These are phyloP conservation scores for Zaprionus ghesquierei DNA, from an alignment of 1,140 invertebrate genomes.

Conservation along the genomic window DNA sequence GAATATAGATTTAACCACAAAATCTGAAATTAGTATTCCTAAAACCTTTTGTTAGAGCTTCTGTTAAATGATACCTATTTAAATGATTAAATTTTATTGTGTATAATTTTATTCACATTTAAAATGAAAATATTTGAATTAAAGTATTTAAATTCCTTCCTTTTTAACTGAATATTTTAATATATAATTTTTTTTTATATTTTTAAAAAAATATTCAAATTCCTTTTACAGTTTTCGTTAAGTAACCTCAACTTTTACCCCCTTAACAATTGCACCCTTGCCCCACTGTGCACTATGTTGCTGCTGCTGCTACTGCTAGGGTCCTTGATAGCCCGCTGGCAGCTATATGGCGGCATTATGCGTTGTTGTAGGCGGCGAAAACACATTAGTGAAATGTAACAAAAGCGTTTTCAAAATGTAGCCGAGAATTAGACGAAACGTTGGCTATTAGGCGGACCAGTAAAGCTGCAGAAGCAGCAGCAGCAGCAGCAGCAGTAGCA, in stretches of 20 bases:
- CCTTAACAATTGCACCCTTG: not conserved
- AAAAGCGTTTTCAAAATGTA: constrained; percentile 29
- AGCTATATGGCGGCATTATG: constrained; percentile 42
- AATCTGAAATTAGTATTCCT: too few relatives aligned
- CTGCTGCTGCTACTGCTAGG: not conserved
- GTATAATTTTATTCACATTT: too few relatives aligned
- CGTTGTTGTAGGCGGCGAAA: constrained; percentile 24
- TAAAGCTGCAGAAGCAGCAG: constrained; percentile 8
- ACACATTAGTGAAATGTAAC: constrained; percentile 48
- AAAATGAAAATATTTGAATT: too few relatives aligned
- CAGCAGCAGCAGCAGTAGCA: too few relatives aligned
- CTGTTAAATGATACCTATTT: too few relatives aligned
- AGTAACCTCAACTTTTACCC: not conserved
- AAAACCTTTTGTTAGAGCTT: too few relatives aligned
- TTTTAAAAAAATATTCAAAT: too few relatives aligned
- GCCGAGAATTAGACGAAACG: constrained; percentile 39
- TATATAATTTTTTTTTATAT: not conserved
- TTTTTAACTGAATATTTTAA: too few relatives aligned
- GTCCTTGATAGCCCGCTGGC: constrained; percentile 37
- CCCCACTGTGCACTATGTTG: constrained; percentile 16
- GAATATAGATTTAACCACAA: too few relatives aligned
- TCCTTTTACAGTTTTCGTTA: not conserved
- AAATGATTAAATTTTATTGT: too few relatives aligned
- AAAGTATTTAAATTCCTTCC: too few relatives aligned
- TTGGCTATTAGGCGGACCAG: constrained; percentile 40